Percentiles rank a stretch among this genome's conserved stretches.
Conservation (phyloP, 2,113 vertebrate genomes). For the Xenopus borealis region DNA sequence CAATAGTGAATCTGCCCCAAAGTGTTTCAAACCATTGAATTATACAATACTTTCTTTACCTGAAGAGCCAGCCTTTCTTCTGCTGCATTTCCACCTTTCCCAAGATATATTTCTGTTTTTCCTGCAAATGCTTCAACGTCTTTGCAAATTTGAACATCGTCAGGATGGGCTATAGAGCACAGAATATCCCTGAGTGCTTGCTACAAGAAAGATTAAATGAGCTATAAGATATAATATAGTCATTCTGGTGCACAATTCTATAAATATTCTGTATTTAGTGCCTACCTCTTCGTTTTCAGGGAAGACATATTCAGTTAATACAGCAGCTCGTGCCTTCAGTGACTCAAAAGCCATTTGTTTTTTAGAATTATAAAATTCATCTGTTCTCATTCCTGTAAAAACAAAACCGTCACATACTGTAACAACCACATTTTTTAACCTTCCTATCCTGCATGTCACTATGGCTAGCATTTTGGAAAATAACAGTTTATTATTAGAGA, state of each 20-base stretch:
- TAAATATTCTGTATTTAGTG: neutral
- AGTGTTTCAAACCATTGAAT: too few relatives aligned
- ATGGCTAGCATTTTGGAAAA: too few relatives aligned
- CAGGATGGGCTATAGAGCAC: neutral
- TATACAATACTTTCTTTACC: neutral
- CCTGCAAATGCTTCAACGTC: slow-evolving; percentile 9
- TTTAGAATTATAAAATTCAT: neutral
- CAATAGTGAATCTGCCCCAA: too few relatives aligned
- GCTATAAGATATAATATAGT: neutral
- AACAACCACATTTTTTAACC: too few relatives aligned
- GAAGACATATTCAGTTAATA: neutral
- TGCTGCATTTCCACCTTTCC: slow-evolving; percentile 3
- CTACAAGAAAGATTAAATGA: neutral
- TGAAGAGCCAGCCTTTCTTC: slow-evolving; percentile 11
- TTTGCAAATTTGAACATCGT: neutral
- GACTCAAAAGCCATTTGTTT: neutral
- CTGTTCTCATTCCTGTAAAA: too few relatives aligned
- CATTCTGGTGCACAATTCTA: neutral
- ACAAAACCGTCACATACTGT: too few relatives aligned
- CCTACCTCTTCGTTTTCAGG: neutral
- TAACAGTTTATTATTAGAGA: too few relatives aligned
- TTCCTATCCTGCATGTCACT: too few relatives aligned
- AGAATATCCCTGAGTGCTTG: neutral
- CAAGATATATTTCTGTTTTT: slow-evolving; percentile 26
- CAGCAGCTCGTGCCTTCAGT: neutral